These are phyloP conservation scores for Calameuta idolon DNA, from an alignment of 2,888 invertebrate species.

Conservation along the genomic window DNA sequence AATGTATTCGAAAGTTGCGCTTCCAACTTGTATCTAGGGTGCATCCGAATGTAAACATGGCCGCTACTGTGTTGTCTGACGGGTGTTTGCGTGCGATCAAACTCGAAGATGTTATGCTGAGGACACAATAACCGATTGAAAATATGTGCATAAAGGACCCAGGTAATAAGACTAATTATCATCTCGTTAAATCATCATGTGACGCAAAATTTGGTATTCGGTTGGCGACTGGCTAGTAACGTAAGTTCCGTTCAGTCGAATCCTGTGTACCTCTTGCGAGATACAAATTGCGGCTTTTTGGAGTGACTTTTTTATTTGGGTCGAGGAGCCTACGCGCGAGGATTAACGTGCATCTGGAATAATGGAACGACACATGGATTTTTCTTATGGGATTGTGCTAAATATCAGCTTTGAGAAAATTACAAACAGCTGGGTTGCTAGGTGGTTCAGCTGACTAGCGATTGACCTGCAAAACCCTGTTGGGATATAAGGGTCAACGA, in stretches of 20 bases:
- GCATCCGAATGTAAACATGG: conserved; percentile 61
- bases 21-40: conserved; percentile 20
- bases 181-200: background rate
- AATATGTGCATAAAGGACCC: conserved; percentile 50
- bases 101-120: conserved; percentile 36
- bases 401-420: background rate
- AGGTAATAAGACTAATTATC: conserved; percentile 41
- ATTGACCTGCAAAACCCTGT: conserved; percentile 26
- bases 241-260: background rate
- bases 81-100: conserved; percentile 51
- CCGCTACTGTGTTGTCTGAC: conserved; percentile 59
- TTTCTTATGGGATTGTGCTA: background rate
- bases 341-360: conserved; percentile 11
- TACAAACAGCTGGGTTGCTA: conserved; percentile 43
- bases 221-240: background rate
- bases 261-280: conserved; percentile 19
- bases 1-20: background rate
- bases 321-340: conserved; percentile 18
- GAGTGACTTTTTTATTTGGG: conserved; percentile 27
- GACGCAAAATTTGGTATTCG: background rate
- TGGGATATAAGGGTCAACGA: conserved; percentile 17
- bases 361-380: background rate
- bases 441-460: conserved; percentile 41
- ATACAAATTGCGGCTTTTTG: conserved; percentile 19
- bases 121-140: conserved; percentile 43